These are phyloP conservation scores for Syngnathus scovelli DNA, from an alignment of 2,113 vertebrate species.

Conservation along the genomic window DNA sequence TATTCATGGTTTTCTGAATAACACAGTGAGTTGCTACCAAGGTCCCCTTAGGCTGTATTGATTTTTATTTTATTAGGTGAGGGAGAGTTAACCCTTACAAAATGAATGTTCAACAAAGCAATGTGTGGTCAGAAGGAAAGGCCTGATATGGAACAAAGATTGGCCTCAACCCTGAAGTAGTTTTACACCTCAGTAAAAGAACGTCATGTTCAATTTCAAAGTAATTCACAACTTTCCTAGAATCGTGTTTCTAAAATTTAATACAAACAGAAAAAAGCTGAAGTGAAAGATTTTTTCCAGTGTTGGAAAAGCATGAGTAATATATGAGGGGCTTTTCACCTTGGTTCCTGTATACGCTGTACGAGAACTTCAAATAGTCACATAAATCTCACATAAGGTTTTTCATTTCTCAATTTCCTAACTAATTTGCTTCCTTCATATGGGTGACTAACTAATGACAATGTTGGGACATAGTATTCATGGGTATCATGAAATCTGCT, in stretches of 20 bases:
- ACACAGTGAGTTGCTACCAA: conserved; percentile 38
- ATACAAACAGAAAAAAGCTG: conserved; percentile 12
- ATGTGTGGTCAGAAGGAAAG: conserved; percentile 32
- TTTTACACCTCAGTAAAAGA: conserved; percentile 20
- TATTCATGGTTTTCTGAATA: conserved; percentile 14
- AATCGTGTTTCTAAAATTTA: neutral
- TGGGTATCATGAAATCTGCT: no score
- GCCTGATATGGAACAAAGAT: conserved; percentile 37
- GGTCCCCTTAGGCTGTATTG: conserved; percentile 48
- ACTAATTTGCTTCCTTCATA: neutral
- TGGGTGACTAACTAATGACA: conserved; percentile 1
- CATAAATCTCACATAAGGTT: neutral
- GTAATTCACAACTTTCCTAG: conserved; percentile 34
- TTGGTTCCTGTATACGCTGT: neutral
- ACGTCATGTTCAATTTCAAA: conserved; percentile 44
- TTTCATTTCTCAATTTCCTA: no score
- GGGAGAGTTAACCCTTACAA: conserved; percentile 32
- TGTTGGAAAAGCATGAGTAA: conserved; percentile 1
- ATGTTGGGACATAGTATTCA: neutral
- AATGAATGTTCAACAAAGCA: conserved; percentile 53
- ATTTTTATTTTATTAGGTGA: conserved; percentile 45
- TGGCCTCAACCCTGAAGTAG: conserved; percentile 17
- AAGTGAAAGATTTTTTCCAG: conserved; percentile 4
- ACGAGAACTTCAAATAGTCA: neutral
- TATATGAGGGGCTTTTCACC: conserved; percentile 8